phyloP scores from a whole-genome alignment of 2,797 vertebrate species.

The Hydrolagus colliei region DNA sequence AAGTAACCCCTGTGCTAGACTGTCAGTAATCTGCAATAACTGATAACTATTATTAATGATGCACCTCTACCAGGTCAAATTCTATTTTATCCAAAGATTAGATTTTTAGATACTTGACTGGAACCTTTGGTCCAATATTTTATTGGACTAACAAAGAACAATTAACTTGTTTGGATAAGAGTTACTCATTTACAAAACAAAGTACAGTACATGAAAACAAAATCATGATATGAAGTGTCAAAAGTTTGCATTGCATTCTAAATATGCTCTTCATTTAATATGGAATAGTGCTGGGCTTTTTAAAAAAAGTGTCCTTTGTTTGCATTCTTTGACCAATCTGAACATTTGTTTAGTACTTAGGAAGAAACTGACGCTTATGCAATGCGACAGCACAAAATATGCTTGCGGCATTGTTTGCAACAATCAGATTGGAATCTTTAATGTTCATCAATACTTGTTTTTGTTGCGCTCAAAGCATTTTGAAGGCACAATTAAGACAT shows the following conservation, averaged over 20 bases:
- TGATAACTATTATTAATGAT: neutral
- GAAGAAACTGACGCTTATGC: neutral
- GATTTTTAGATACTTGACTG: no score
- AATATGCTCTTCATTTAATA: no score
- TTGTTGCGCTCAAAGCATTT: neutral
- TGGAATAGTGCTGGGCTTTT: neutral
- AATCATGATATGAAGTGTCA: no score
- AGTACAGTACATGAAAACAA: no score
- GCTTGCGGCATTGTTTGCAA: neutral
- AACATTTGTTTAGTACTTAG: neutral
- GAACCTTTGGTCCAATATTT: no score
- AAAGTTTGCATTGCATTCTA: no score
- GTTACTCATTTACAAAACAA: no score
- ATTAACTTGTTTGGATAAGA: no score
- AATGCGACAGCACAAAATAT: neutral
- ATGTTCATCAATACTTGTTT: neutral
- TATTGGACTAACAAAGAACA: no score
- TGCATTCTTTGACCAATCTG: neutral
- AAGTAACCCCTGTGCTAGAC: neutral
- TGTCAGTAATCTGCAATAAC: neutral
- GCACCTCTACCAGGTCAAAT: neutral
- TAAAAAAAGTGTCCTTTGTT: neutral
- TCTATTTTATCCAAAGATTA: no score
- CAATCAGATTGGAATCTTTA: neutral
- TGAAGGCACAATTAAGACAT: neutral